These are phyloP conservation scores for Amyelois transitella DNA, from an alignment of 1,140 invertebrate species.

Conservation along the genomic window DNA sequence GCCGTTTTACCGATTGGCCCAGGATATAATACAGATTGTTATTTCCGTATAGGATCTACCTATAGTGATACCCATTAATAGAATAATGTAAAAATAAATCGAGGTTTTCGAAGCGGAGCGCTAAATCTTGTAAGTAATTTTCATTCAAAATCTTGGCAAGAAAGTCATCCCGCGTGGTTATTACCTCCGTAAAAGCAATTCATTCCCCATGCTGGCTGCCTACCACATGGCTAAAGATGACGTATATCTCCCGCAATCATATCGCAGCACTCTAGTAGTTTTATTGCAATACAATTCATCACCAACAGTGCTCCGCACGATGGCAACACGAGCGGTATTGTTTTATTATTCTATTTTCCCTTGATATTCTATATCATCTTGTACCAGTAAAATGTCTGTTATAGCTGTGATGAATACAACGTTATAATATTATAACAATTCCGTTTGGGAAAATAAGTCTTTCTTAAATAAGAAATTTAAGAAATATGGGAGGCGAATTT, in stretches of 20 bases:
- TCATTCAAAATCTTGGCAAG: slow-evolving; percentile 8
- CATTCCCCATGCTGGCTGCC: slow-evolving; percentile 6
- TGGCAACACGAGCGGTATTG: neutral
- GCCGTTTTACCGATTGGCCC: too few relatives aligned
- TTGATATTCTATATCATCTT: neutral
- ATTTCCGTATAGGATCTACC: too few relatives aligned
- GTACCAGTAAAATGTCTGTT: neutral
- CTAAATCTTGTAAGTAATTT: neutral
- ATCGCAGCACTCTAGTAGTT: slow-evolving; percentile 2
- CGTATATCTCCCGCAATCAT: slow-evolving; percentile 10
- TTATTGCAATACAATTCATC: slow-evolving; percentile 1
- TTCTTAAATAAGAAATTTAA: too few relatives aligned
- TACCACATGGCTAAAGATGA: slow-evolving; percentile 12
- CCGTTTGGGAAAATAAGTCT: too few relatives aligned
- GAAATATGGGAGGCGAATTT: too few relatives aligned
- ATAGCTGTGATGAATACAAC: neutral
- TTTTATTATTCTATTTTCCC: neutral
- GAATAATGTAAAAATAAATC: neutral
- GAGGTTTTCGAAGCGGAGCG: neutral
- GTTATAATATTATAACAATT: too few relatives aligned
- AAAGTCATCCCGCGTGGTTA: slow-evolving; percentile 5
- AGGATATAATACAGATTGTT: too few relatives aligned
- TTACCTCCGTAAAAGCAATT: slow-evolving; percentile 7
- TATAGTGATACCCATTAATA: neutral
- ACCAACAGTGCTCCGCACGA: neutral